Evolutionary conservation across 1,140 invertebrate species (phyloP), one percentile per base, ranked within the genome.

Genomic region (Neuroterus valhalla): DNA sequence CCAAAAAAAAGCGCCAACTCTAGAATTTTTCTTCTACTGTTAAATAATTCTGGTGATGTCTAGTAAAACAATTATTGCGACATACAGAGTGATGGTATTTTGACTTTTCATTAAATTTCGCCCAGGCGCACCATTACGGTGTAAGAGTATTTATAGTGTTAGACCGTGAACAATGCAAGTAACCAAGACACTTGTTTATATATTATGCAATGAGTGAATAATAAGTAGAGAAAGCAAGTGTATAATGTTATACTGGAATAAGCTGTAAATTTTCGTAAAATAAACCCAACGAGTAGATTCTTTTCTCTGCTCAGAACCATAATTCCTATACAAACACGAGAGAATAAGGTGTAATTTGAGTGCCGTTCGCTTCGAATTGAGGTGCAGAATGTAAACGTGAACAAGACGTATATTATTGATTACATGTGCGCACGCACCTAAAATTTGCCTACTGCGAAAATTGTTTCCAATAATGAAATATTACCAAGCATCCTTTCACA

Each of bases 391-490:
- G 26, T 62, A 62, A 62, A 62, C 31, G 55, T 62, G 55, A 62
- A 14, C 55, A 62, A 62, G 55, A 62, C 23, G 55, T 38, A 62
- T 31, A 62, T 62, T 62, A 62, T 62, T 62, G 55, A 62, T 62
- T 62, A 62, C 55, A 62, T 23, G 55, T 62, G 55, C 55, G 55
- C 55, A 62, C 55, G 55, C 55, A 62, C 55, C 55, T 62, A 62
- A 62, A 62, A 62, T 62, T 62, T 62, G 26, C 55, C 55, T 31
- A 62, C 31, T 62, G 55, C 55, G 55, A 62, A 55, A 62, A 62
- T 62, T 11, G 31, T 62, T 62, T 62, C 21, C 55, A 62, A 62
- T 62, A 62, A 62, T 62, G 55, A 62, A 62, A 31, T 38, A 62
- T 62, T 62, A 38, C 15, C 14, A 62, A 62, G 26, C 31, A 62